Evolutionary conservation across 2,797 vertebrate species (phyloP).

Genomic region (Crax fasciolata): DNA sequence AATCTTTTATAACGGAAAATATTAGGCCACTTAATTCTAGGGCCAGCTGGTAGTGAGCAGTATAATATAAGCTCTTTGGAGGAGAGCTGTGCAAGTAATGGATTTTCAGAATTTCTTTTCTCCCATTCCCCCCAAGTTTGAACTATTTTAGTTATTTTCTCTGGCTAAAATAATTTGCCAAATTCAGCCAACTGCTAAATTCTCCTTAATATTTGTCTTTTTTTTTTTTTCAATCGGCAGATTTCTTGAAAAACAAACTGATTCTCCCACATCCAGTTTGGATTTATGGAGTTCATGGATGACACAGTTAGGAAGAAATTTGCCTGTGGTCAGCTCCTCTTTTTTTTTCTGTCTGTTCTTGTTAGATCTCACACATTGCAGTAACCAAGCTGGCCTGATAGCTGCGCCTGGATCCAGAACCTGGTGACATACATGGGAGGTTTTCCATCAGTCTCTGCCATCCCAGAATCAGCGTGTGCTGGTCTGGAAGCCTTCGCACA

Average conservation of each 20-base stretch:
- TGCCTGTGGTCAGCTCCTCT: conserved; percentile 29
- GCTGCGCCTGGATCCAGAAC: not conserved
- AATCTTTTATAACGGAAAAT: conserved; percentile 75
- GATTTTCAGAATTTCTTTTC: conserved; percentile 56
- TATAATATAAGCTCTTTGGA: conserved; percentile 51
- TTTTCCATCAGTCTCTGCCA: conserved; percentile 6
- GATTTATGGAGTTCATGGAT: not conserved
- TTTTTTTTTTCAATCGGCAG: not conserved
- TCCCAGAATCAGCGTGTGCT: fast-evolving
- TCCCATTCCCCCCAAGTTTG: not conserved
- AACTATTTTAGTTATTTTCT: conserved; percentile 70
- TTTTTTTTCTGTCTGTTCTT: not conserved
- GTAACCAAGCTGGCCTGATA: conserved; percentile 2
- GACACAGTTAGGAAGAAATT: conserved; percentile 67
- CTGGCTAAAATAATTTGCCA: conserved; percentile 36
- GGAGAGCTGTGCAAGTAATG: conserved; percentile 56
- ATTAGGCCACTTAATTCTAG: conserved; percentile 34
- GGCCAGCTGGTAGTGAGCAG: conserved; percentile 66
- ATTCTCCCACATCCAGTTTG: not conserved
- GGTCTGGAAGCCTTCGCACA: not conserved
- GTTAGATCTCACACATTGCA: not conserved
- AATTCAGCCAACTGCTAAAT: conserved; percentile 1
- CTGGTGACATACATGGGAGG: not conserved
- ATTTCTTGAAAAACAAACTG: conserved; percentile 52
- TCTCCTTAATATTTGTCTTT: conserved; percentile 38